Conservation (phyloP, 2,113 vertebrate genomes). For the Cyrtonyx montezumae region DNA sequence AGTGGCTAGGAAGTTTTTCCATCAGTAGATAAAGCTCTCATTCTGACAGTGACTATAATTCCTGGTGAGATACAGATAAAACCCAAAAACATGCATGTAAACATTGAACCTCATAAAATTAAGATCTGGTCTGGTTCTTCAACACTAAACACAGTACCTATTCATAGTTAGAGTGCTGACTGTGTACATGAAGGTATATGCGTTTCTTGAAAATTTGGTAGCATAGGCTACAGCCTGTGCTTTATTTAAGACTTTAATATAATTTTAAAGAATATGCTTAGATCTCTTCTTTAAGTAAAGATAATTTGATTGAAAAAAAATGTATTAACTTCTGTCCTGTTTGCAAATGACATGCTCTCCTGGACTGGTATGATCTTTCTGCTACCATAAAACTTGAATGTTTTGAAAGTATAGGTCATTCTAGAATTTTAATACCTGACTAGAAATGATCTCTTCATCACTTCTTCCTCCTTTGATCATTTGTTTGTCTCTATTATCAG, state of each 20-base stretch:
- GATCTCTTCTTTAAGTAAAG: background rate
- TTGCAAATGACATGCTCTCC: constrained; percentile 41
- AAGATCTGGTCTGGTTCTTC: background rate
- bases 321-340: constrained; percentile 9
- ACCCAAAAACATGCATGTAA: background rate
- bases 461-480: constrained; percentile 66
- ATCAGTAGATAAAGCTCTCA: background rate
- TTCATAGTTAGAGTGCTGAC: background rate
- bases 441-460: constrained; percentile 66
- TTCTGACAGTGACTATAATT: background rate
- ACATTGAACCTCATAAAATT: background rate
- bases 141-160: background rate
- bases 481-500: constrained; percentile 75
- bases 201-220: background rate
- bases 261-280: background rate
- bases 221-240: background rate
- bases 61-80: background rate
- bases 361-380: constrained; percentile 47
- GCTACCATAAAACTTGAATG: constrained; percentile 33
- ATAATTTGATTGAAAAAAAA: background rate
- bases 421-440: constrained; percentile 67
- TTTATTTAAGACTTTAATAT: background rate
- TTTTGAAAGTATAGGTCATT: constrained; percentile 63
- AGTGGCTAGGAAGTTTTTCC: background rate
- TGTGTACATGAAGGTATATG: background rate